These are phyloP conservation scores for Beroe ovata DNA, from an alignment of 37 sponge, comb jelly and placozoan species.

Conservation along the genomic window DNA sequence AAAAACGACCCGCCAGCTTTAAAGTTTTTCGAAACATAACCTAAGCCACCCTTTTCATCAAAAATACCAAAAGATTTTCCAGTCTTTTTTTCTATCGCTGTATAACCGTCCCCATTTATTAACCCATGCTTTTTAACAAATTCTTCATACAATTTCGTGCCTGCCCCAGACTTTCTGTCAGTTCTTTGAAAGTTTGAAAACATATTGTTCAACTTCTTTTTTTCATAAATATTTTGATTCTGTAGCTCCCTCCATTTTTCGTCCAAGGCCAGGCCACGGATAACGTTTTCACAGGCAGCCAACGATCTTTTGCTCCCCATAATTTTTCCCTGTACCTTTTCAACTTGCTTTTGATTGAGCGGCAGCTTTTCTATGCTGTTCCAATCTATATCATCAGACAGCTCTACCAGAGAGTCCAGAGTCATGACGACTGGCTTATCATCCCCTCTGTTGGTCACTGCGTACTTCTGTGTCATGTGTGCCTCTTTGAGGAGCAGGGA, in stretches of 20 bases:
- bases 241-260: constrained; percentile 31
- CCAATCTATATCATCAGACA: too few relatives aligned
- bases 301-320: not conserved
- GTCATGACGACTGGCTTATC: too few relatives aligned
- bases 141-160: not conserved
- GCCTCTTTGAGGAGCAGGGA: not conserved
- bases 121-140: not conserved
- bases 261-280: not conserved
- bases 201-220: not conserved
- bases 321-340: too few relatives aligned
- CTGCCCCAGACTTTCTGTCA: constrained; percentile 14
- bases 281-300: not conserved
- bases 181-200: constrained; percentile 50
- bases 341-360: not conserved
- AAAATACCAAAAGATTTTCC: not conserved
- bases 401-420: too few relatives aligned
- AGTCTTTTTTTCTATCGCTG: not conserved
- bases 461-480: not conserved
- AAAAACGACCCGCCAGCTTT: not conserved
- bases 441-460: not conserved
- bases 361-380: constrained; percentile 5
- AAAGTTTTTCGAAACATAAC: not conserved
- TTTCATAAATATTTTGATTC: too few relatives aligned
- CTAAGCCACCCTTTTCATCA: not conserved
- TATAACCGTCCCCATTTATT: not conserved